These are phyloP conservation scores for Empis livida DNA, from an alignment of 2,888 invertebrate species.

Conservation along the genomic window DNA sequence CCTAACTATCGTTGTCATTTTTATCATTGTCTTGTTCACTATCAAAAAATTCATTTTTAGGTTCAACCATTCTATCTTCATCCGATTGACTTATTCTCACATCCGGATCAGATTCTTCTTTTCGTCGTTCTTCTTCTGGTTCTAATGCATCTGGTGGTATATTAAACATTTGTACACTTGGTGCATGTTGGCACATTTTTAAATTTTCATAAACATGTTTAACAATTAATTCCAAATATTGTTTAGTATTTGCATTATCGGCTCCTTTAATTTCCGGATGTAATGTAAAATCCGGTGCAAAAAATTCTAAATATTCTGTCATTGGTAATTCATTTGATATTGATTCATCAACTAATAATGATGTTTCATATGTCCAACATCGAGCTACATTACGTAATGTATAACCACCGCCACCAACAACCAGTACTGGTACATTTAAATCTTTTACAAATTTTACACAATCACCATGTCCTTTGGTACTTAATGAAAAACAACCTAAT, in stretches of 20 bases:
- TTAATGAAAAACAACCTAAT: constrained; percentile 91
- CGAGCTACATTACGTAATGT: constrained; percentile 93
- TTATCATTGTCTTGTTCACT: constrained; percentile 49
- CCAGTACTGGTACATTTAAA: constrained; percentile 80
- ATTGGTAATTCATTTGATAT: constrained; percentile 92
- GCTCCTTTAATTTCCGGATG: constrained; percentile 84
- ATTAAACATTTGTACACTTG: constrained; percentile 95
- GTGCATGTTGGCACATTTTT: constrained; percentile 85
- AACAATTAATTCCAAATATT: constrained; percentile 74
- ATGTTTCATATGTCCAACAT: constrained; percentile 99
- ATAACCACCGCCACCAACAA: constrained; percentile 75
- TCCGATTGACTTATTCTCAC: constrained; percentile 63
- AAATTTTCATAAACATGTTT: constrained; percentile 85
- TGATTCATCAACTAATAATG: constrained; percentile 79
- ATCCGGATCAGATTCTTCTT: constrained; percentile 75
- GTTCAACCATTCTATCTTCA: constrained; percentile 68
- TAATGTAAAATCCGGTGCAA: constrained; percentile 91
- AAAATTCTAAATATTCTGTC: constrained; percentile 93
- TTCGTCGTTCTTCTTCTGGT: constrained; percentile 48
- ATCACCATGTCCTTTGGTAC: constrained; percentile 91
- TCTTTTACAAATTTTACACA: constrained; percentile 94
- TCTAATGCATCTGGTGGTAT: constrained; percentile 72
- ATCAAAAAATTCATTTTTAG: constrained; percentile 79
- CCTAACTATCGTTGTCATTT: too few species aligned
- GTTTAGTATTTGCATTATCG: constrained; percentile 90